These are phyloP conservation scores for Philhelius pedissequus DNA, from an alignment of 2,888 invertebrate genomes.

Conservation along the genomic window DNA sequence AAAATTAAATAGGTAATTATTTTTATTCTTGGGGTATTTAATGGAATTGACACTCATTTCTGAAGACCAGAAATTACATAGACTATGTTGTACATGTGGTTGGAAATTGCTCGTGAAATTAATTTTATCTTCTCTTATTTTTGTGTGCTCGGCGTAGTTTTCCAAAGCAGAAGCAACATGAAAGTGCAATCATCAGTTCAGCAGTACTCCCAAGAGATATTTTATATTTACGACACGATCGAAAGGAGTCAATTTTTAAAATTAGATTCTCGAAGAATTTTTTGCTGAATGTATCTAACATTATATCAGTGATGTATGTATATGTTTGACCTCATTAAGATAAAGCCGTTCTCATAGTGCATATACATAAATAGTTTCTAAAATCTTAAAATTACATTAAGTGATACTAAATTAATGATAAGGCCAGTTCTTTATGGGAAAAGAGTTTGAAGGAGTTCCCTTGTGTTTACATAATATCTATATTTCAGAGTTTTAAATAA, in stretches of 20 bases:
- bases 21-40: neutral
- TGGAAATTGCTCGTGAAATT: conserved; percentile 7
- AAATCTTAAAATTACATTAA: neutral
- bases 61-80: neutral
- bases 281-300: neutral
- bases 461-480: neutral
- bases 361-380: neutral
- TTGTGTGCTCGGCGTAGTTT: neutral
- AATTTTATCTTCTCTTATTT: conserved; percentile 10
- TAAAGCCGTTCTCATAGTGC: neutral
- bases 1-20: conserved; percentile 21
- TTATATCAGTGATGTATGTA: neutral
- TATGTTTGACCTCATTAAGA: conserved; percentile 13
- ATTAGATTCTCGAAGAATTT: conserved; percentile 8
- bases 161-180: neutral
- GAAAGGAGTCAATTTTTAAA: conserved; percentile 8
- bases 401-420: neutral
- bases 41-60: neutral
- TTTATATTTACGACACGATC: conserved; percentile 16
- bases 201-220: conserved; percentile 17
- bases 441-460: neutral
- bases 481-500: neutral
- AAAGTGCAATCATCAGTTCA: conserved; percentile 32
- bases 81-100: conserved; percentile 25
- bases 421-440: neutral